Evolutionary conservation across 2,797 vertebrate species (phyloP).

Genomic region (Cossypha heuglini): DNA sequence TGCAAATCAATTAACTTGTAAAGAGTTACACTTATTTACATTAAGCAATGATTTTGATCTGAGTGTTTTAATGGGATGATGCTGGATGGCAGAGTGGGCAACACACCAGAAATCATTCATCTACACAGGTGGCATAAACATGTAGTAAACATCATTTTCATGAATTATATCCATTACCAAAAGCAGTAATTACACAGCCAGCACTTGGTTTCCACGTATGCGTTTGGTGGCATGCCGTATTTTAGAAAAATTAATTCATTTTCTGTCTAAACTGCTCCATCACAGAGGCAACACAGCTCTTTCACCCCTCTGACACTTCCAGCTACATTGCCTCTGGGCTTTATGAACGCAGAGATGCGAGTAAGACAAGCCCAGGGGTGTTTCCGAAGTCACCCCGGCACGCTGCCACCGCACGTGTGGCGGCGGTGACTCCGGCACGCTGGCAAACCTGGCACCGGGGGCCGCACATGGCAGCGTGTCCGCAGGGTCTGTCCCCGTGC

Average conservation of each 20-base stretch:
- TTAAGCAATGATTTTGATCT: neutral
- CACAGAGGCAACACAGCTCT: neutral
- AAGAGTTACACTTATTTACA: neutral
- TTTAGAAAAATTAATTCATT: neutral
- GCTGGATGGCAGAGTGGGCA: neutral
- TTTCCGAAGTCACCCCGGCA: neutral
- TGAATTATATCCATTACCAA: neutral
- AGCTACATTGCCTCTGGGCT: neutral
- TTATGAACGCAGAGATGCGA: fast-evolving
- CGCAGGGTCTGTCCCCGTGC: fast-evolving
- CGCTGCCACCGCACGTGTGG: neutral
- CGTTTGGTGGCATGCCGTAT: neutral
- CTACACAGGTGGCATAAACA: neutral
- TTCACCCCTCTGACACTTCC: neutral
- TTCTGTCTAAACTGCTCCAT: neutral
- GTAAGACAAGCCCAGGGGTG: fast-evolving
- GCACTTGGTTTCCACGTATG: neutral
- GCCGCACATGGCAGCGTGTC: fast-evolving
- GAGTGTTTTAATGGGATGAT: neutral
- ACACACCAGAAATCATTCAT: neutral
- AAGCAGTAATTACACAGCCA: neutral
- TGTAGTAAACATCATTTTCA: neutral
- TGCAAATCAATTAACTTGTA: neutral
- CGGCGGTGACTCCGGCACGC: fast-evolving
- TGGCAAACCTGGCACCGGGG: neutral